A percentile compares a stretch with the other conserved stretches of the same genome.
These are phyloP conservation scores for Mythimna pallens DNA, from an alignment of 2,888 invertebrate genomes.

Conservation along the genomic window DNA sequence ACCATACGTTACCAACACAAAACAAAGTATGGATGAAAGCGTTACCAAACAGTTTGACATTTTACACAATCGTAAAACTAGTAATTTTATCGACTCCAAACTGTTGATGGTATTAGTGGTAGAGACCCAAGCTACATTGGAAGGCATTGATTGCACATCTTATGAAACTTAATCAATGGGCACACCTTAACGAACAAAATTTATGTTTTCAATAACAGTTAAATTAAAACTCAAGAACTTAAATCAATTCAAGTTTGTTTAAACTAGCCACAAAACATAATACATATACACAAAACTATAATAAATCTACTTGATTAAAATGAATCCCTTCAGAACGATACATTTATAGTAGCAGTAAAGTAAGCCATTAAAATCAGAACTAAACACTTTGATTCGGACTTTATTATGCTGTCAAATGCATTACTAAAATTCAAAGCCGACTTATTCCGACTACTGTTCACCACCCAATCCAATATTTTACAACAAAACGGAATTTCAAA, in stretches of 20 bases:
- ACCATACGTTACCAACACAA: not conserved
- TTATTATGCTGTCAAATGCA: constrained; percentile 1
- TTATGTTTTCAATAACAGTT: not conserved
- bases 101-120: not conserved
- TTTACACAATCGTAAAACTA: constrained; percentile 34
- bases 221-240: too few relatives aligned
- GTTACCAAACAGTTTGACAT: constrained; percentile 35
- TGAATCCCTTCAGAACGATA: not conserved
- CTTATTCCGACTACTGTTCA: constrained; percentile 9
- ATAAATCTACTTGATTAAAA: not conserved
- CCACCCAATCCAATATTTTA: constrained; percentile 45
- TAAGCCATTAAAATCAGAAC: not conserved
- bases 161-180: not conserved
- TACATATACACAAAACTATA: not conserved
- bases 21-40: not conserved
- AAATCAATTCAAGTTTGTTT: not conserved
- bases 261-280: not conserved
- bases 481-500: constrained; percentile 46
- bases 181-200: constrained; percentile 4
- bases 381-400: not conserved
- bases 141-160: constrained; percentile 1
- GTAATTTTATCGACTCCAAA: constrained; percentile 16
- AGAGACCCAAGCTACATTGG: constrained; percentile 6
- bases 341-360: not conserved
- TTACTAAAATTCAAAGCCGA: constrained; percentile 26